These are phyloP conservation scores for Malurus alboscapulatus DNA, from an alignment of 2,113 vertebrate genomes.

Conservation along the genomic window DNA sequence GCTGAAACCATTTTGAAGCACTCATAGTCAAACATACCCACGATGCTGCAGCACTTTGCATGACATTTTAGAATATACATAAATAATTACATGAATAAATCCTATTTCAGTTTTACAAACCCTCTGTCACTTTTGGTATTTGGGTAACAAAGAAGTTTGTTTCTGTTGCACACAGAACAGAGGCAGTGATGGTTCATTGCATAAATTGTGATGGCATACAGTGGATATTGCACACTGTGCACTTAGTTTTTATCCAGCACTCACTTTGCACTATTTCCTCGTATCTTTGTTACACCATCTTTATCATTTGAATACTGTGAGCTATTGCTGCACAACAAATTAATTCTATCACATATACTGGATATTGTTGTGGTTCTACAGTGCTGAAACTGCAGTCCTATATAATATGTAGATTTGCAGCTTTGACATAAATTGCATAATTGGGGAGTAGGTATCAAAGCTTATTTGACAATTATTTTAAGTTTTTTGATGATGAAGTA, in stretches of 20 bases:
- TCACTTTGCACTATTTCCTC: not conserved
- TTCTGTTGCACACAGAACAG: not conserved
- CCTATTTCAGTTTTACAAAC: not conserved
- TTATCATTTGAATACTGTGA: not conserved
- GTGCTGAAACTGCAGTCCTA: not conserved
- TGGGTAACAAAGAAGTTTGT: not conserved
- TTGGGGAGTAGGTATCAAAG: not conserved
- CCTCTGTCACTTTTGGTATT: not conserved
- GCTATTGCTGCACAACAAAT: not conserved
- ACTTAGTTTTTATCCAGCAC: not conserved
- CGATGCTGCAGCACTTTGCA: rapidly evolving
- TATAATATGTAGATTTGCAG: not conserved
- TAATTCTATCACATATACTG: not conserved
- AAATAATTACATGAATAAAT: not conserved
- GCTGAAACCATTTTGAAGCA: not conserved
- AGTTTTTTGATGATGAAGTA: not conserved
- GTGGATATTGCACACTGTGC: rapidly evolving
- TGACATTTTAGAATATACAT: not conserved
- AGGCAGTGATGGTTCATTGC: not conserved
- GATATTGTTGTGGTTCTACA: not conserved
- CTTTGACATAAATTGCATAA: not conserved
- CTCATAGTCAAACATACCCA: rapidly evolving
- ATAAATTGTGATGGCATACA: not conserved
- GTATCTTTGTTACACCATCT: not conserved
- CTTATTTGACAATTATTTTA: not conserved